A percentile compares a stretch with the other conserved stretches of the same genome.
Evolutionary conservation across 2,888 invertebrate genomes (phyloP).

Genomic region (Chaetogeoica ovagalla): DNA sequence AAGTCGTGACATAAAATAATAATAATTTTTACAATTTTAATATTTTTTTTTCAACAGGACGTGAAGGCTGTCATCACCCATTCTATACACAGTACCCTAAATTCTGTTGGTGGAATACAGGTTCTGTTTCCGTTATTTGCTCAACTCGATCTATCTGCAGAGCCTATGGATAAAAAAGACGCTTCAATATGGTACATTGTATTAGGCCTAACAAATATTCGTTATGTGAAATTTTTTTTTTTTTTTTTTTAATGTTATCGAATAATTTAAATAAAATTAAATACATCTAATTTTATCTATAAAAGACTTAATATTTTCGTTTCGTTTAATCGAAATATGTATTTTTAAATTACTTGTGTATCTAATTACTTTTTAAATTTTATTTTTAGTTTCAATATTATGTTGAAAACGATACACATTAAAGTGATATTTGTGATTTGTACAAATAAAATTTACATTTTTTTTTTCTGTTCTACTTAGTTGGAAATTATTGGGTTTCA

Average conservation of each 20-base stretch:
- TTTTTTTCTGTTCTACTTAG: constrained; percentile 62
- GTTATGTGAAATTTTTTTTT: no score
- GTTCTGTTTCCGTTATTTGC: constrained; percentile 97
- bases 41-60: constrained; percentile 69
- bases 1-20: no score
- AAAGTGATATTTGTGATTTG: no score
- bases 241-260: no score
- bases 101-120: constrained; percentile 98
- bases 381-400: background rate
- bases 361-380: no score
- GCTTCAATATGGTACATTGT: constrained; percentile 80
- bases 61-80: constrained; percentile 99
- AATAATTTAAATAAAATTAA: no score
- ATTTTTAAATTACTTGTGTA: background rate
- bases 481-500: constrained; percentile 93
- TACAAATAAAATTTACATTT: background rate
- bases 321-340: background rate
- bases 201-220: no score
- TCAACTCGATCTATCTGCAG: constrained; percentile 92
- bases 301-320: no score
- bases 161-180: constrained; percentile 77
- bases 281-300: no score
- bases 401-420: background rate
- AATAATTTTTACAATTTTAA: no score
- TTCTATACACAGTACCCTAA: constrained; percentile 97